A percentile compares a stretch with the other conserved stretches of the same genome.
Evolutionary conservation across 35 echinoderm and acorn worm genomes (phyloP).

Genomic region (Heliocidaris erythrogramma): DNA sequence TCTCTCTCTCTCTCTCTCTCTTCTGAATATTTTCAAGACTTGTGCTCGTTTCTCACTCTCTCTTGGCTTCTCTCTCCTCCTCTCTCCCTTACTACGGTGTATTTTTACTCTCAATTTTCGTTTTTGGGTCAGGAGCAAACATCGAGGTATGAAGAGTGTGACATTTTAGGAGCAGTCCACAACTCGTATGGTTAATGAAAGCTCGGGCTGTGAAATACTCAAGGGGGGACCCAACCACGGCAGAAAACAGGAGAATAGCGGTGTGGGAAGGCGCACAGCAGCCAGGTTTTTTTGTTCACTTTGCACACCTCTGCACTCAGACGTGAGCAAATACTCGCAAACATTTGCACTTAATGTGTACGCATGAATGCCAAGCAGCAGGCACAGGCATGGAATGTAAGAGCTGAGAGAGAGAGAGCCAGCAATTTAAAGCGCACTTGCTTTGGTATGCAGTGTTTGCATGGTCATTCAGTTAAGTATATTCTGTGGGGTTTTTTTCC

Average conservation of each 20-base stretch:
- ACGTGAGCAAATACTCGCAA: slow-evolving; percentile 10
- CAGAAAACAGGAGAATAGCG: background rate
- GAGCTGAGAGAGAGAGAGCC: background rate
- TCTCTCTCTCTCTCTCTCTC: background rate
- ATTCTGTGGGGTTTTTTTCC: background rate
- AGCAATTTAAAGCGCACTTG: background rate
- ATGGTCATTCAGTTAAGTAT: background rate
- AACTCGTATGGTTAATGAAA: background rate
- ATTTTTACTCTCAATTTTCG: background rate
- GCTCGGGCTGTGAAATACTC: background rate
- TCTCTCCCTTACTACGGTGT: background rate
- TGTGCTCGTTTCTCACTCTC: background rate
- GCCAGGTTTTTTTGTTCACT: background rate
- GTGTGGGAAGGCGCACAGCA: background rate
- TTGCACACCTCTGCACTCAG: background rate
- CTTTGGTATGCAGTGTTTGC: background rate
- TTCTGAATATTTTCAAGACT: background rate
- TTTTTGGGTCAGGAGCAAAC: slow-evolving; percentile 16
- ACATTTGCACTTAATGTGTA: slow-evolving; percentile 18
- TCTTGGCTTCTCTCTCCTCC: background rate
- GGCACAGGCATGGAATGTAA: background rate
- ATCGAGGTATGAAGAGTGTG: background rate
- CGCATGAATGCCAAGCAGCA: background rate
- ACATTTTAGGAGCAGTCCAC: slow-evolving; percentile 10
- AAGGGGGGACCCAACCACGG: background rate